Evolutionary conservation across 1,140 invertebrate genomes (phyloP), one percentile per base, ranked within the genome.

Genomic region (Nixonia krombeini): DNA sequence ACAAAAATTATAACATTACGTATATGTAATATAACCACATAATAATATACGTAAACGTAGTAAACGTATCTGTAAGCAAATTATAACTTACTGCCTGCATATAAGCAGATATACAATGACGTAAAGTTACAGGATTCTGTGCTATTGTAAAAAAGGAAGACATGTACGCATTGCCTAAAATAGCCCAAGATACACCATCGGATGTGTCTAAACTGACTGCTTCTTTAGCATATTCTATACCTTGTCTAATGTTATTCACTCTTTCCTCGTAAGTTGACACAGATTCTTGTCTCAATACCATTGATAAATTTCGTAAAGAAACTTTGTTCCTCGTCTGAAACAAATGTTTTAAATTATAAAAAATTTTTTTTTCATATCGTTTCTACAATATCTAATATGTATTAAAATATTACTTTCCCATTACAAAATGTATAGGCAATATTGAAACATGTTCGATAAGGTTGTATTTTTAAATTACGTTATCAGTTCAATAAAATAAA

Each of bases 81-180:
- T n/a, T n/a, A 63, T 46, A 31, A 87, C 87, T 87, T 84, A 92
- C 91, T 6, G 94, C 94, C 84, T 94, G 92, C 31, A 82, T 86
- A 80, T 96, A 96, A 1, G 94, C 93, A 72, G 91, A 91, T 85
- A 95, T 90, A 59, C 90, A 91, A 49, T 90, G 87, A 72, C 91
- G 91, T 25, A 95, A 81, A 0, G 87, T 89, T 38, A 88, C 87
- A 3, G 92, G 90, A 76, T 92, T 91, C 81, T 95, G 93, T 29
- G 89, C 87, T 37, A 91, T 84, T 38, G 88, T 89, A 81, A 96
- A 96, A 83, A 93, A 96, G 37, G 90, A 88, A 40, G 92, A 92
- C 29, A 96, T 84, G 78, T 95, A 93, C 1, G 94, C 92, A 87
- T 96, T 96, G 12, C 93, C 95, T 33, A 96, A 84, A 63, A 95